A percentile compares a stretch with the other conserved stretches of the same genome.
phyloP scores from a whole-genome alignment of 2,888 invertebrate species.

The Leptinotarsa peninsularis region DNA sequence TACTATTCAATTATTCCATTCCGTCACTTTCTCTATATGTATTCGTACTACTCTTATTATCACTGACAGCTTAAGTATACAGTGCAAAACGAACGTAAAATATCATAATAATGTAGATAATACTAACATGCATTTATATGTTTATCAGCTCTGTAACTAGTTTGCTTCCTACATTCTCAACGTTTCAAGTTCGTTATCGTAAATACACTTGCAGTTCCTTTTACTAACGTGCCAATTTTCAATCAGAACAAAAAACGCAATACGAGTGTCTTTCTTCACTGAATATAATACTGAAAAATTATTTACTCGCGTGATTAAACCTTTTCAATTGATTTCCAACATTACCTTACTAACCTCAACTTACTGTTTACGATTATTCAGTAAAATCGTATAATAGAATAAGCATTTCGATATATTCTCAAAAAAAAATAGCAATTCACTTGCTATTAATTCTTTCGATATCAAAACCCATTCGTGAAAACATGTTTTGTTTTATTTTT shows the following conservation, averaged over 20 bases:
- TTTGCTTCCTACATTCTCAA: constrained; percentile 1
- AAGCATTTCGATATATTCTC: not conserved
- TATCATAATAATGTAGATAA: constrained; percentile 12
- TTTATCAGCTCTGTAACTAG: constrained; percentile 9
- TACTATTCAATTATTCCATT: constrained; percentile 16
- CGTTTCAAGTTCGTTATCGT: too few species aligned
- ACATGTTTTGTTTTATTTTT: too few species aligned
- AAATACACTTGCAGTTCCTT: not conserved
- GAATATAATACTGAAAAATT: not conserved
- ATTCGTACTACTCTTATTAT: not conserved
- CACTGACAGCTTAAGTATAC: constrained; percentile 1
- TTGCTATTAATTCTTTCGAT: too few species aligned
- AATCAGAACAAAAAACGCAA: not conserved
- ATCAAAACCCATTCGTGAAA: too few species aligned
- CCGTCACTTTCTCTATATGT: constrained; percentile 7
- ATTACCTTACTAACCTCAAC: too few species aligned
- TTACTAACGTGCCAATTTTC: constrained; percentile 1
- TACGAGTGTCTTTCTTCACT: not conserved
- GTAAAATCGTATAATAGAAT: too few species aligned
- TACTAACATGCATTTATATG: not conserved
- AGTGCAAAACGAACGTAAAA: not conserved
- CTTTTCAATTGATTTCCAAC: too few species aligned
- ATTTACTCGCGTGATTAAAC: not conserved
- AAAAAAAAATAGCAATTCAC: too few species aligned
- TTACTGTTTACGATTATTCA: too few species aligned